Evolutionary conservation across 2,888 invertebrate genomes (phyloP), one percentile per base, ranked within the genome.

Genomic region (Pseudococcus jackbeardsleyi): DNA sequence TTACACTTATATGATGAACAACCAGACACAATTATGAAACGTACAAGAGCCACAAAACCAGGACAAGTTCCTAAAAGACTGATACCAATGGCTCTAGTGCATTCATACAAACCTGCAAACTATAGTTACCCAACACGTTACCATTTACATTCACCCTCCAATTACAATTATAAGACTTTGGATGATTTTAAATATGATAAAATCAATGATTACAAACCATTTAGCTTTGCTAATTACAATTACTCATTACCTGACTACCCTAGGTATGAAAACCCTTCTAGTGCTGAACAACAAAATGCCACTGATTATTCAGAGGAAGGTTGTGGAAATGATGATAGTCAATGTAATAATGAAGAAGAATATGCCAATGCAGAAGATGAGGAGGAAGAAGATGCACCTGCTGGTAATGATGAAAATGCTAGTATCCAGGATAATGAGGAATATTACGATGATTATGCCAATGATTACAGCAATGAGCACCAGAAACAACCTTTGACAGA

Each of bases 71-170:
- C 42, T 26, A 68, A 68, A 85, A 77, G 85, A 17, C 33, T 88
- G 6, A 77, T 88, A 46, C 89, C 89, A 26, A 46, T 89, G 39
- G 68, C 89, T n/a, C 26, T 89, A 15, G 22, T 88, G 17, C 89
- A 89, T 46, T 68, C 88, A 15, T 89, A 89, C 50, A 88, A 88
- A 72, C 89, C 89, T n/a, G 89, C 89, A 17, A 89, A 89, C 85
- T 88, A 89, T 48, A 89, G 89, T 39, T 88, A 88, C 72, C 85
- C 77, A 54, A 59, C 33, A n/a, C 68, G 86, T 46, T 86, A 86
- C 86, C 59, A 68, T 46, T 82, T 88, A 39, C 86, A 72, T 39
- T 39, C 48, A n/a, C 88, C 88, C 11, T 77, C 79, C n/a, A 88
- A 17, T 54, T 46, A 59, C 64, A n/a, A 46, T 86, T 39, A 68